Base-by-base conservation (phyloP, 1,140 invertebrate species). In the Atta cephalotes region DNA sequence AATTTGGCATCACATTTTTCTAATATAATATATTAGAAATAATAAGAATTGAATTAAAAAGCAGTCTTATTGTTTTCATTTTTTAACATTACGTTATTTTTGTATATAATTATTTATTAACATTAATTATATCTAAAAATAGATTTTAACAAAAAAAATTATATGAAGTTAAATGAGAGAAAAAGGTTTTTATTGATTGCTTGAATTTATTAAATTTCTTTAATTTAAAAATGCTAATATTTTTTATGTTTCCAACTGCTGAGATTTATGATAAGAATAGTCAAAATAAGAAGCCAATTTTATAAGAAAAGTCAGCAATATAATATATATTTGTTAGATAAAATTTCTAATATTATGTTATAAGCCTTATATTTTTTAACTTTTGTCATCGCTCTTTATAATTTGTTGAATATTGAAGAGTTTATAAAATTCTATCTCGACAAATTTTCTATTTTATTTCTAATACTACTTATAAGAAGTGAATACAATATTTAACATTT, bases 401-500 rank as follows among this genome's bases (percentile, higher is more conserved):
- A 49, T 63, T 31, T 31, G 3, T 51, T 53, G 3, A 21, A 4
- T 63, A 53, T 53, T 25, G 3, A 7, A 12, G 16, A 45, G 0
- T 62, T 10, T 21, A 35, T 6, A 14, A 79, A 66, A 10, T 31
- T 35, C 5, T 35, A 21, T 51, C 2, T 25, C 35, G 2, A 3
- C 12, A 31, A 25, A n/a, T 49, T 66, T 68, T 45, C 45, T 6
- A 3, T 68, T 28, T 53, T 18, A 49, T 49, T 70, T 25, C 4
- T 53, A 70, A 31, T 28, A 12, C 35, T 45, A 4, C 9, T 80
- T 9, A 18, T 18, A 21, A 70, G 10, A 70, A 39, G 21, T 71
- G 35, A 45, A 71, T 25, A 35, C 31, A 81, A 70, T 31, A 6
- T 76, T 76, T 76, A 63, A 84, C 14, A 45, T 81, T 72, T 71